Evolutionary conservation across 2,113 vertebrate species (phyloP), one percentile per base, ranked within the genome.

Genomic region (Promerops cafer): DNA sequence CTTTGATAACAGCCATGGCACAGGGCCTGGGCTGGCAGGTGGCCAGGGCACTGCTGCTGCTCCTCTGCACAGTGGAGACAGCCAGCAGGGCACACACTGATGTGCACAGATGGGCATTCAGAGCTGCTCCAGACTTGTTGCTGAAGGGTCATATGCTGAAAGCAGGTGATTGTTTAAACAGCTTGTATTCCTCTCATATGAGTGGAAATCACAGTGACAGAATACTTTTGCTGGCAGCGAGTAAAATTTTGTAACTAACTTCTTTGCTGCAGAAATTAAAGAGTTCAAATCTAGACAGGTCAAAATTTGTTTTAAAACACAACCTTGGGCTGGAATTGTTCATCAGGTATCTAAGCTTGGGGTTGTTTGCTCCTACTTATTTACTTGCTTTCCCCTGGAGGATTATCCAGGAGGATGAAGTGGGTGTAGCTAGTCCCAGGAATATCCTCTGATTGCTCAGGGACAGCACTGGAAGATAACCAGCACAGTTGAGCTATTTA

Each of bases 401-500:
- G 71, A 86, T 92, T 86, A 95, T 50, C 30, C 54, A 61, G 54
- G 39, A 80, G 59, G 66, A 77, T 74, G 54, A 83, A 93, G 79
- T 61, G 54, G 50, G 33, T 0, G 15, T 45, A 80, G 56, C 54
- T 87, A 22, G 72, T 69, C 45, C 66, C 52, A 79, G 53, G 71
- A 88, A 61, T 87, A 88, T 37, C 66, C 82, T 52, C 45, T 79
- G 60, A 39, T 24, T 81, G 65, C 44, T 59, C 56, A 68, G 39
- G 37, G 45, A 90, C 61, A 93, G 28, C 35, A 39, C 33, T 75
- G 24, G 69, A 57, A 87, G 54, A 83, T 77, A 93, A 59, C 47
- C 54, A 87, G 64, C 49, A 89, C 28, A 72, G 70, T 23, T 83
- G 57, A 82, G 40, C 66, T 90, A 72, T 76, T 83, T 83, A 93